Evolutionary conservation across 2,888 invertebrate genomes (phyloP).

Genomic region (Diaphora mendica): DNA sequence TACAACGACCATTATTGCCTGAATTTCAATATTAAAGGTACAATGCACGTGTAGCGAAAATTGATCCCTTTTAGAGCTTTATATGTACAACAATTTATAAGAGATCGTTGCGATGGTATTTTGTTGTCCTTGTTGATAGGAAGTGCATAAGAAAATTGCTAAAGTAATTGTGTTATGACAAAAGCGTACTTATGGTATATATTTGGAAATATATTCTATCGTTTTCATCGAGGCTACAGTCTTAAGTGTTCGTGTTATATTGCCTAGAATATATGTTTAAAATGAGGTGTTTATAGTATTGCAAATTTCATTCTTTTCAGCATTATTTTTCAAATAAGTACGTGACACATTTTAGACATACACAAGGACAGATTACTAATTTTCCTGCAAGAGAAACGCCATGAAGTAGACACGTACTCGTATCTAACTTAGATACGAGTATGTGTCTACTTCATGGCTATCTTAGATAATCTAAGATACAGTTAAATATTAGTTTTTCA

Average conservation of each 20-base stretch:
- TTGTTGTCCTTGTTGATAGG: slow-evolving; percentile 25
- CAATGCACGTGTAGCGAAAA: slow-evolving; percentile 57
- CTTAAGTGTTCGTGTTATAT: background rate
- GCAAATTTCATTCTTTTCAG: background rate
- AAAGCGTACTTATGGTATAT: background rate
- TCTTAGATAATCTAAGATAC: too few species aligned
- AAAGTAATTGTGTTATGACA: background rate
- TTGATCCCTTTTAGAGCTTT: slow-evolving; percentile 68
- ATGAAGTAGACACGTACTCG: background rate
- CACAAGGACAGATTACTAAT: background rate
- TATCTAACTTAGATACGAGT: too few species aligned
- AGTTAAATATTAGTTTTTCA: background rate
- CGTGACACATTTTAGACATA: background rate
- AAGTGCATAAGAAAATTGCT: background rate
- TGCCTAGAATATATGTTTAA: background rate
- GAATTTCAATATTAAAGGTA: slow-evolving; percentile 58
- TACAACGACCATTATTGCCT: slow-evolving; percentile 69
- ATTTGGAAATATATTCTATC: background rate
- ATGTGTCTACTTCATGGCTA: too few species aligned
- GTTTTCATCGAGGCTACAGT: background rate
- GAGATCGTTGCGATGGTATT: slow-evolving; percentile 51
- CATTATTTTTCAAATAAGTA: background rate
- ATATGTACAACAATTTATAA: slow-evolving; percentile 66
- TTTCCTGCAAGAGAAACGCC: background rate
- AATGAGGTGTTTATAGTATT: background rate